Base-by-base conservation (phyloP, 2,888 invertebrate species). In the Sphinx pinastri region DNA sequence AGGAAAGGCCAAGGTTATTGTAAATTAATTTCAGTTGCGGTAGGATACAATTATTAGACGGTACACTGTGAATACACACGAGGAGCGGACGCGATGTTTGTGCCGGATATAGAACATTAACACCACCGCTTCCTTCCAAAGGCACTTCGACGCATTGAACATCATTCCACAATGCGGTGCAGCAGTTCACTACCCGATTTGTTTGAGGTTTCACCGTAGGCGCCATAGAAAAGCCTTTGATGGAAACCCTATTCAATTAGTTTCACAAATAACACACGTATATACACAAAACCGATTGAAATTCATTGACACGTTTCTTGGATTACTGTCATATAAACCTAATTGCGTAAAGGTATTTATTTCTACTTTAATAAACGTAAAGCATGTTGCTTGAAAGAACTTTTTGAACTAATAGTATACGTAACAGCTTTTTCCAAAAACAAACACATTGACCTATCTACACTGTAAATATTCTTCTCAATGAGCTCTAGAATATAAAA, bases 41-140 rank as follows among this genome's bases (percentile, higher is more conserved):
- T 71, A 76, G 75, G 77, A 75, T 76, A 76, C 49, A 63, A 69
- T 75, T 75, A 76, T 79, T 77, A 76, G 67, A 70, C 67, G 74
- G 59, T 57, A 69, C 68, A 67, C 72, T 69, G 71, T 67, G 71
- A 70, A 71, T 71, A 71, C 19, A 6, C 19, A 55, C 47, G 67
- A 71, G 51, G 55, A 47, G 67, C 75, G 77, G 75, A 76, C 70
- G 70, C 69, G 57, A 59, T 59, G 68, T 45, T 63, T 47, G 67
- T 55, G 47, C 63, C 76, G 75, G 75, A 77, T 72, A 73, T 76
- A 72, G 75, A 70, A 70, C 72, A 49, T 2, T 25, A 25, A 2
- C 25, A 47, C 63, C n/a, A 2, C 12, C 7, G 63, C 12, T 19
- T 47, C 63, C 47, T 63, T 49, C 19, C 63, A 63, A 13, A 19